Base-by-base conservation (phyloP, 2,888 invertebrate species). In the Muscina levida region DNA sequence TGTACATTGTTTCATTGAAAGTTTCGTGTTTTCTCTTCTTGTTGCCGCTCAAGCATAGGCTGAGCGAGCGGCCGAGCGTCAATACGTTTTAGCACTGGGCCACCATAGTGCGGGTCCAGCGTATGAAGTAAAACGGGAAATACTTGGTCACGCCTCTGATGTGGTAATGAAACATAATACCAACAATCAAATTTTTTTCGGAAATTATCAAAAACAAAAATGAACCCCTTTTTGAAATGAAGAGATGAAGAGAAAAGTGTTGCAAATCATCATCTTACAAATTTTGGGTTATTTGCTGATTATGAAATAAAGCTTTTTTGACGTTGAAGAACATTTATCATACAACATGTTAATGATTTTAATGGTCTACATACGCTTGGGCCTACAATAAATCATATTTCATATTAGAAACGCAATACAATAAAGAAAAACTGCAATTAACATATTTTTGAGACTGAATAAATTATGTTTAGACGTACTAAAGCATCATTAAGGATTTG, bases 91-190 rank as follows among this genome's bases (percentile, higher is more conserved):
- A n/a, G 4, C 39, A 17, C n/a, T 17, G 37, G 17, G 11, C 8
- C 37, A 57, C n/a, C 17, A 10, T 10, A 13, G 11, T 51, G 31
- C 5, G 19, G 1, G 48, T 62, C 22, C 26, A 67, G 44, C 39
- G 15, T 67, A 73, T 59, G 67, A 71, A 77, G 67, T 31, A 72
- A 77, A 81, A 81, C n/a, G n/a, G 77, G 81, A 81, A 81, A 77
- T 77, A 81, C 77, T 81, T 77, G 72, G 81, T 71, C 81, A 81
- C 77, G 77, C 81, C 81, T 77, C 67, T 65, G 59, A 74, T 72
- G 81, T 68, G 62, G 71, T 68, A 74, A 68, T 77, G 81, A 77
- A 77, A 73, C 67, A 71, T 56, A 73, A 81, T 74, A 68, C 59
- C 3, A 5, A 31, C 31, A 31, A 31, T 31, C 31, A 31, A 31